Percentiles rank a stretch among this genome's conserved stretches.
Evolutionary conservation across 1,140 invertebrate genomes (phyloP).

Genomic region (Plodia interpunctella): DNA sequence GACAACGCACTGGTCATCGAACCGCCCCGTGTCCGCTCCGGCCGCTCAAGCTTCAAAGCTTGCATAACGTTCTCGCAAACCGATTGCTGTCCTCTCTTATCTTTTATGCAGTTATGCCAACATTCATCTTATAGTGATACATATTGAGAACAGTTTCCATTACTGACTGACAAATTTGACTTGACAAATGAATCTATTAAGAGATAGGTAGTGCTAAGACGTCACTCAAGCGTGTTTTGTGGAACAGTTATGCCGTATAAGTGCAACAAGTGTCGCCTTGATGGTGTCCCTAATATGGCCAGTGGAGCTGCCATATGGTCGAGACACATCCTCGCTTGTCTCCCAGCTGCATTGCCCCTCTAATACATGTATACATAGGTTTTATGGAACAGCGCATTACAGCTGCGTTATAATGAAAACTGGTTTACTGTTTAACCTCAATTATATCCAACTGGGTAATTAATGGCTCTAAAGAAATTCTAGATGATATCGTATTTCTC

Average conservation of each 20-base stretch:
- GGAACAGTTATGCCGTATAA: conserved; percentile 71
- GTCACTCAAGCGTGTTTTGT: conserved; percentile 46
- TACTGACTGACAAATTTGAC: not conserved
- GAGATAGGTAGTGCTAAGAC: conserved; percentile 46
- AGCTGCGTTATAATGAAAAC: conserved; percentile 10
- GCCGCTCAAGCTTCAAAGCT: conserved; percentile 36
- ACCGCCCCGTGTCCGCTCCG: conserved; percentile 46
- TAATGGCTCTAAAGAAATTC: not conserved
- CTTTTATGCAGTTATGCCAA: conserved; percentile 50
- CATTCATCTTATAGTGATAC: conserved; percentile 20
- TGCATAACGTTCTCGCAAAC: conserved; percentile 64
- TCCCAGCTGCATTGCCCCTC: conserved; percentile 38
- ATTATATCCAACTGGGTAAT: not conserved
- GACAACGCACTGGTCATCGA: conserved; percentile 71
- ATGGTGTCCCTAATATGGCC: conserved; percentile 66
- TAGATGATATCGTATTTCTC: not conserved
- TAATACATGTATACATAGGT: conserved; percentile 29
- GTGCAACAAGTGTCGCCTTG: conserved; percentile 75
- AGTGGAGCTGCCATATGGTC: conserved; percentile 66
- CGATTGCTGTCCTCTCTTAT: conserved; percentile 44
- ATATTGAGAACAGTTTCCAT: too few species aligned
- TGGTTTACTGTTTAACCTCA: not conserved
- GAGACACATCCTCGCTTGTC: conserved; percentile 60
- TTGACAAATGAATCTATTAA: conserved; percentile 33
- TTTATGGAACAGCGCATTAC: conserved; percentile 32